Percentiles rank a stretch among this genome's conserved stretches.
Evolutionary conservation across 2,888 invertebrate species (phyloP).

Genomic region (Chalcosyrphus nemorum): DNA sequence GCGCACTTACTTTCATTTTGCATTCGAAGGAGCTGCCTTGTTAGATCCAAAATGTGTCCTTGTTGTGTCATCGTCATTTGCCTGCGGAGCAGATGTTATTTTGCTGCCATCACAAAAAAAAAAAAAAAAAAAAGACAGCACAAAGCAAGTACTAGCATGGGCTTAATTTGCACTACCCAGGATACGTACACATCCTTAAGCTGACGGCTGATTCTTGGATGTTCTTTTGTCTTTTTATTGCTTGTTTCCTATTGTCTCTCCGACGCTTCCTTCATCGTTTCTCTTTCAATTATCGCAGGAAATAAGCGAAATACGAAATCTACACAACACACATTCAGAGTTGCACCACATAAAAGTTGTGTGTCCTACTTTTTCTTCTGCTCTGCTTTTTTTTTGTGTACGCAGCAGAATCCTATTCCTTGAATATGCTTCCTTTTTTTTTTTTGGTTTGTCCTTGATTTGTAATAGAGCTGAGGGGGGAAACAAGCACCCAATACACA

Average conservation of each 20-base stretch:
- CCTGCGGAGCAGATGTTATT: slow-evolving; percentile 51
- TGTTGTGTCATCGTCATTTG: slow-evolving; percentile 61
- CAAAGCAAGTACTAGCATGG: neutral
- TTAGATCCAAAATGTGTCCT: slow-evolving; percentile 58
- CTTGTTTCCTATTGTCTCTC: slow-evolving; percentile 56
- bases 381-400: slow-evolving; percentile 38
- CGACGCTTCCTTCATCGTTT: slow-evolving; percentile 42
- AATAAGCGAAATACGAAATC: slow-evolving; percentile 36
- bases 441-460: slow-evolving; percentile 45
- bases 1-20: slow-evolving; percentile 36
- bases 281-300: slow-evolving; percentile 63
- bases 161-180: slow-evolving; percentile 42
- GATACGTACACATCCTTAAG: slow-evolving; percentile 25
- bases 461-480: slow-evolving; percentile 18
- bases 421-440: slow-evolving; percentile 9
- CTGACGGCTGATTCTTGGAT: slow-evolving; percentile 37
- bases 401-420: slow-evolving; percentile 47
- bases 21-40: slow-evolving; percentile 51
- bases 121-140: neutral
- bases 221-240: slow-evolving; percentile 54
- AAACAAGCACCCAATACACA: slow-evolving; percentile 44
- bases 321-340: slow-evolving; percentile 4
- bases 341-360: slow-evolving; percentile 38
- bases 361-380: slow-evolving; percentile 1
- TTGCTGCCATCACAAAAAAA: slow-evolving; percentile 17